Base-by-base conservation (phyloP, 2,797 vertebrate species). In the Sparidentex hasta region DNA sequence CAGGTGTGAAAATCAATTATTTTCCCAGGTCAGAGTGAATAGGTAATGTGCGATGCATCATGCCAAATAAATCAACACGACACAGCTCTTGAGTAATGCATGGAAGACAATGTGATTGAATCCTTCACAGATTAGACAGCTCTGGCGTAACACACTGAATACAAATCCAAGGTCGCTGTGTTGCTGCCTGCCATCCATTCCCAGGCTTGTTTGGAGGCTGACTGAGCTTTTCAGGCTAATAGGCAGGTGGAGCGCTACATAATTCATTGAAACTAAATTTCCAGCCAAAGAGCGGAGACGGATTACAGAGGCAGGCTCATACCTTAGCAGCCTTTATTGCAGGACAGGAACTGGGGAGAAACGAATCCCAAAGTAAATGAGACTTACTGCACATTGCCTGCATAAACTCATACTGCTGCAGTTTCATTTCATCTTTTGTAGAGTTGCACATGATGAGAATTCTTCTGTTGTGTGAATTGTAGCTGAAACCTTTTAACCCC, bases 211-310 rank as follows among this genome's bases (percentile, higher is more conserved):
- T 82, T 86, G 74, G 86, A 84, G 85, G 74, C 75, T 87, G 80
- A 65, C 68, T 75, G 68, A 73, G 80, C 69, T 59, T 68, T 69
- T 74, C 67, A 67, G 69, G 84, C 77, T 84, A 88, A 89, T 83
- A 50, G 70, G 83, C 86, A 87, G 78, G 83, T 63, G 71, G 78
- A 86, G 62, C 0, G 33, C 69, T 54, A 50, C 82, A 88, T 91
- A 84, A 90, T 87, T 90, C 72, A 91, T 81, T 86, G 51, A 76
- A 82, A 70, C 61, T 2, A 75, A 82, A 65, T 83, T 87, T 88
- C 29, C 44, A 74, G 71, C 65, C 78, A 82, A 71, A 85, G 79
- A 81, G 55, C 25, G n/a, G 55, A 71, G 78, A 87, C 57, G 63
- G 74, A 91, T 90, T 88, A 81, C 63, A n/a, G 76, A 71, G 71